Percentiles rank a stretch among this genome's conserved stretches.
Evolutionary conservation across 2,888 invertebrate species (phyloP).

Genomic region (Aplocera efformata): DNA sequence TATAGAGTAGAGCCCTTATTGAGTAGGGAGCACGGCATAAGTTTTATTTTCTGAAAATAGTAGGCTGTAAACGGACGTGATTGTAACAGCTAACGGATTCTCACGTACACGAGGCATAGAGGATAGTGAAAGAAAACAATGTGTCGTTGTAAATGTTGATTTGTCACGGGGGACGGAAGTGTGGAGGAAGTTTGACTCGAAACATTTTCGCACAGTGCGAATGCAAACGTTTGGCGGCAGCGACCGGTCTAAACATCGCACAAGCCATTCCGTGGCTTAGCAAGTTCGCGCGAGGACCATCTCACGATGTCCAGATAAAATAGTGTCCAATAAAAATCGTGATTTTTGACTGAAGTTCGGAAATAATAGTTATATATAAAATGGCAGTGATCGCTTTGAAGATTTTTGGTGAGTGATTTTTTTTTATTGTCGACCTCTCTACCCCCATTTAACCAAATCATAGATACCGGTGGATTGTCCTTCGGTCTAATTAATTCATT

Average conservation of each 20-base stretch:
- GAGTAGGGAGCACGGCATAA: too few species aligned
- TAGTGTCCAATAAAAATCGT: conserved; percentile 23
- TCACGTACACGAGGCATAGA: conserved; percentile 4
- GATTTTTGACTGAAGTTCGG: conserved; percentile 21
- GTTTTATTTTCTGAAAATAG: too few species aligned
- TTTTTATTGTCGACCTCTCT: conserved; percentile 7
- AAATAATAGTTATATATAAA: conserved; percentile 25
- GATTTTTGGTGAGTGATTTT: conserved; percentile 55
- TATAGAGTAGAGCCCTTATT: too few species aligned
- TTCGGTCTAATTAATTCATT: too few species aligned
- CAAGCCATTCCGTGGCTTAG: conserved; percentile 11
- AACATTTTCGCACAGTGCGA: conserved; percentile 21
- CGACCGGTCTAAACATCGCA: conserved; percentile 22
- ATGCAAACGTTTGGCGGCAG: conserved; percentile 10
- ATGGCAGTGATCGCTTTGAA: conserved; percentile 68
- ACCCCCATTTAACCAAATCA: too few species aligned
- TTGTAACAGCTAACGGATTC: not conserved
- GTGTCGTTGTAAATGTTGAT: conserved; percentile 21
- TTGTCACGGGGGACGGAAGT: conserved; percentile 15
- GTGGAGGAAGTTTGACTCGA: conserved; percentile 24
- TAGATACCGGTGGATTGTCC: too few species aligned
- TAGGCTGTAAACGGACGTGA: not conserved
- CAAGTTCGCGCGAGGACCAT: conserved; percentile 14
- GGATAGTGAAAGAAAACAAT: conserved; percentile 23
- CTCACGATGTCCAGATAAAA: conserved; percentile 5